Conservation (phyloP, 2,797 vertebrate genomes). For the Scolopax rusticola region DNA sequence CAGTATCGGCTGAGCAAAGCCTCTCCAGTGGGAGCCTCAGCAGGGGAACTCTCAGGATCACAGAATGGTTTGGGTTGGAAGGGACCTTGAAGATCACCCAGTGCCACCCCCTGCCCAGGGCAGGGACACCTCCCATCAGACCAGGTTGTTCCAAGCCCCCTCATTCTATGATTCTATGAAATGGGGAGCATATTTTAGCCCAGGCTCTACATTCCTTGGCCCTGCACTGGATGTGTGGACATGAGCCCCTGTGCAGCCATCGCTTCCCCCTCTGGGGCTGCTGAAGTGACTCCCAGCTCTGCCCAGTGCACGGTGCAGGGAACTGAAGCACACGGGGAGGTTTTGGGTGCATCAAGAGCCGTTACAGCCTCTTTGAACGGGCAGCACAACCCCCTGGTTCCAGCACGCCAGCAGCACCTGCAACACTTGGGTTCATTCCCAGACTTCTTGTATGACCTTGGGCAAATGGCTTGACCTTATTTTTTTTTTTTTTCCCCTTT, state of each 20-base stretch:
- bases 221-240: rapidly evolving
- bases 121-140: too few species aligned
- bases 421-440: not conserved
- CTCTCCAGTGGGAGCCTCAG: too few species aligned
- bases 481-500: not conserved
- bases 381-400: not conserved
- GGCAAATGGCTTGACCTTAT: not conserved
- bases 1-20: too few species aligned
- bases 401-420: not conserved
- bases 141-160: too few species aligned
- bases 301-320: rapidly evolving
- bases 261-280: not conserved
- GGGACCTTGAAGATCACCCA: too few species aligned
- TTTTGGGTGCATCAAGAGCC: rapidly evolving
- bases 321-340: not conserved
- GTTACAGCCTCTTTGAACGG: not conserved
- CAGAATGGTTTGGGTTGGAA: too few species aligned
- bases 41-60: too few species aligned
- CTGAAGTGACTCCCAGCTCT: not conserved
- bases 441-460: not conserved
- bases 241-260: not conserved
- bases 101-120: too few species aligned
- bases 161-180: not conserved
- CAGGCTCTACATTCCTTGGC: not conserved
- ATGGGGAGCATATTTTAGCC: not conserved